Evolutionary conservation across 2,888 invertebrate species (phyloP), one percentile per base, ranked within the genome.

Genomic region (Atherix ibis): DNA sequence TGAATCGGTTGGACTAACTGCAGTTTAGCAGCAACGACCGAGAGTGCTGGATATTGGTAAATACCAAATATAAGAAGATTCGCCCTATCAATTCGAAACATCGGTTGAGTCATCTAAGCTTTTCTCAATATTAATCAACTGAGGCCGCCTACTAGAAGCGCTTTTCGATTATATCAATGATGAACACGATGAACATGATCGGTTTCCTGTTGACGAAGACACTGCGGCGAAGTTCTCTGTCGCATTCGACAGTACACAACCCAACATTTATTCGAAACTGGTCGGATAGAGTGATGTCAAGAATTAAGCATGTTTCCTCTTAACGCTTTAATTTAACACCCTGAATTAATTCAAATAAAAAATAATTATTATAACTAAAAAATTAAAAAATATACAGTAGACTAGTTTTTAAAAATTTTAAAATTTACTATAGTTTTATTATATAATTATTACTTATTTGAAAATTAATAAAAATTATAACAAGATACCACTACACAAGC

Each of bases 241-340:
- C 5, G 29, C 12, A n/a, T 28, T 22, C 49, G 51, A 56, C 46
- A 64, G 65, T 48, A 65, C 56, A 48, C 63, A 64, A 43, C 58
- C 62, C 38, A 67, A 58, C 38, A 70, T 56, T 12, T 68, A 67
- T 34, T 65, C 66, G 35, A 72, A 56, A 34, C 73, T 73, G 45
- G 73, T 71, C 61, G 80, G 80, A 63, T 77, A 81, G 43, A 82
- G 65, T 40, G 76, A 74, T 39, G 76, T 71, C 30, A 79, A 60
- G 45, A 78, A 62, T 49, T 77, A 75, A 34, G 68, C 65, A 35
- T 98, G 69, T 97, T 97, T 26, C 97, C 95, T 46, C 98, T 78
- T 15, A 98, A 72, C 12, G 97, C 95, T 65, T 98, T 98, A 62
- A 98, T 98, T 70, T 98, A 98, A 72, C 98, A 98, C 47, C 97